A percentile compares a stretch with the other conserved stretches of the same genome.
phyloP scores from a whole-genome alignment of 1,140 invertebrate species.

The Tetragnatha versicolor region DNA sequence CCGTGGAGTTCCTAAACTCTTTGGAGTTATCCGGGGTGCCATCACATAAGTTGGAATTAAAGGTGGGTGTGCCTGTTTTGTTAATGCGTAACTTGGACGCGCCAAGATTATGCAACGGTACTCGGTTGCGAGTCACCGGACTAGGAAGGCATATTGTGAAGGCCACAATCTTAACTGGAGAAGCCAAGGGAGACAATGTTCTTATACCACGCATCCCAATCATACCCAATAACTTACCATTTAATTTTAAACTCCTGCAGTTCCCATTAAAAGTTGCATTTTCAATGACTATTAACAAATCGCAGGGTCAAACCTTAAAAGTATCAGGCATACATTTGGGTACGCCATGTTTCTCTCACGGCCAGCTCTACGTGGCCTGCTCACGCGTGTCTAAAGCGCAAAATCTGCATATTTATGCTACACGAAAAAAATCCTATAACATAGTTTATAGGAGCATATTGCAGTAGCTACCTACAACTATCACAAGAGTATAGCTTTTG shows the following conservation, averaged over 20 bases:
- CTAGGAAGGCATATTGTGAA: not conserved
- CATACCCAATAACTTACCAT: not conserved
- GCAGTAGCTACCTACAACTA: too few relatives aligned
- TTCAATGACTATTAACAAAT: conserved; percentile 6
- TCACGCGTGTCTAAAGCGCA: conserved; percentile 28
- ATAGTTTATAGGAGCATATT: too few relatives aligned
- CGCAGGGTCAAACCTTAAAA: conserved; percentile 18
- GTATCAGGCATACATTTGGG: conserved; percentile 21
- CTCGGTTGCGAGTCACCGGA: not conserved
- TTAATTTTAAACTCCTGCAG: not conserved
- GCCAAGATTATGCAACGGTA: not conserved
- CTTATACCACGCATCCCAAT: not conserved
- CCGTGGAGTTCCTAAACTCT: not conserved
- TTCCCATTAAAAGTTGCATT: not conserved
- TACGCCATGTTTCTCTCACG: conserved; percentile 22
- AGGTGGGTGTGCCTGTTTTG: not conserved
- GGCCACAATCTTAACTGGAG: not conserved
- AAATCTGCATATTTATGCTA: conserved; percentile 21
- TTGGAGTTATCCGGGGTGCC: not conserved
- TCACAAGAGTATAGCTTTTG: too few relatives aligned
- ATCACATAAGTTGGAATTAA: not conserved
- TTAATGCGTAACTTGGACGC: not conserved
- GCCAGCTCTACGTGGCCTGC: conserved; percentile 27
- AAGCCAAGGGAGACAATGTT: too few relatives aligned
- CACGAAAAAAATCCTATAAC: conserved; percentile 38